Base-by-base conservation (phyloP, 2,113 vertebrate genomes). In the Actinemys pallida region DNA sequence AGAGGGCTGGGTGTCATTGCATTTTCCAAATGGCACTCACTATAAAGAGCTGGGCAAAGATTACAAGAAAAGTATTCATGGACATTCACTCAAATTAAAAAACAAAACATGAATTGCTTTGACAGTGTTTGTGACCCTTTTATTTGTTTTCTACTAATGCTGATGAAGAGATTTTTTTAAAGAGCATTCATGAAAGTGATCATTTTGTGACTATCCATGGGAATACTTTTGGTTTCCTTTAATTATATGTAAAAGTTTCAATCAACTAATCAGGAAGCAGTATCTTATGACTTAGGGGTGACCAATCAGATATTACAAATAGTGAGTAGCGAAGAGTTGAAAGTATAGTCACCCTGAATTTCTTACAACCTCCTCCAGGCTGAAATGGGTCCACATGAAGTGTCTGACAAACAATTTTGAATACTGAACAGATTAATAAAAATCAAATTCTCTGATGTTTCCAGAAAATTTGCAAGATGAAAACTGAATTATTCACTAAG, bases 401-500 rank as follows among this genome's bases (percentile, higher is more conserved):
- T 50, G 49, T 75, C 95, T 84, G 92, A 79, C 95, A 87, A 96
- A 86, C 78, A 91, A 93, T 86, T 94, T 81, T 94, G 94, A 96
- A 94, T 93, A 96, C 94, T 93, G 87, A 95, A 92, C 92, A 93
- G 47, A 95, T 59, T 91, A 59, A 81, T 3, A 88, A 80, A 83
- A 89, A 86, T 86, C 42, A 91, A 83, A 91, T 50, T 95, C 81
- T 54, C 53, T 54, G 53, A 54, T 59, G 10, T 91, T 97, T 50
- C 69, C 93, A 95, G 92, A 95, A 94, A 95, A 90, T 39, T 92
- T 92, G 86, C 92, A 95, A 87, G 88, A 65, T 93, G 92, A 93
- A 47, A 94, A 81, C 27, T 96, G 95, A 97, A 96, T 96, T 95
- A 97, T 96, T 97, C 96, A 92, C 93, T 96, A 94, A 91, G 94